Conservation (phyloP, 2,888 invertebrate species). For the Hipparchia semele region DNA sequence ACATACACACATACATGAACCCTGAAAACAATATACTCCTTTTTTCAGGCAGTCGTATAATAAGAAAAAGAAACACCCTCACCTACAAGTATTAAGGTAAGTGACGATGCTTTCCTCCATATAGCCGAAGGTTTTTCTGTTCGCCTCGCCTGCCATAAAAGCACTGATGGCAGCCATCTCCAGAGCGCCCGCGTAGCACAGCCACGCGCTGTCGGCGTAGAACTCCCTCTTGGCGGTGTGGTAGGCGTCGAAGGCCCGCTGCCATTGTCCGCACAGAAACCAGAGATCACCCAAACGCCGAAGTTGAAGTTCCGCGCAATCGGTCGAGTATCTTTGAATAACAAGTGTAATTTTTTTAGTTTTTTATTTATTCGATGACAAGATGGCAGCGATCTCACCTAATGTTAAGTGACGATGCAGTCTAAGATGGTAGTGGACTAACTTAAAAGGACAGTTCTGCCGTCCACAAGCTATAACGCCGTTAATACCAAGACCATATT, state of each 20-base stretch:
- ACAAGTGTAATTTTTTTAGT: background rate
- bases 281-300: conserved; percentile 97
- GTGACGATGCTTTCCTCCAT: conserved; percentile 97
- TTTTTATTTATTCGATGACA: no score
- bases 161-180: conserved; percentile 98
- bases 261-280: conserved; percentile 97
- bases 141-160: conserved; percentile 92
- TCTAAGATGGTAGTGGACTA: no score
- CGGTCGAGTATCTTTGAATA: conserved; percentile 87
- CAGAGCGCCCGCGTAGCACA: conserved; percentile 97
- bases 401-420: no score
- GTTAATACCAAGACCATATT: no score
- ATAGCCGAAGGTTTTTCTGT: conserved; percentile 91
- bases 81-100: conserved; percentile 96
- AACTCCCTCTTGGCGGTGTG: conserved; percentile 99
- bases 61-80: conserved; percentile 41
- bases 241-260: conserved; percentile 95
- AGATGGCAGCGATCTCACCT: no score
- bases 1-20: no score
- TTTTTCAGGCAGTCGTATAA: no score
- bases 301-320: conserved; percentile 95
- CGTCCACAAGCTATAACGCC: no score
- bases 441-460: no score
- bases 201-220: conserved; percentile 98
- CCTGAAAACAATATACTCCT: no score